A percentile compares a stretch with the other conserved stretches of the same genome.
Evolutionary conservation across 2,888 invertebrate genomes (phyloP).

Genomic region (Amphipoea lucens): DNA sequence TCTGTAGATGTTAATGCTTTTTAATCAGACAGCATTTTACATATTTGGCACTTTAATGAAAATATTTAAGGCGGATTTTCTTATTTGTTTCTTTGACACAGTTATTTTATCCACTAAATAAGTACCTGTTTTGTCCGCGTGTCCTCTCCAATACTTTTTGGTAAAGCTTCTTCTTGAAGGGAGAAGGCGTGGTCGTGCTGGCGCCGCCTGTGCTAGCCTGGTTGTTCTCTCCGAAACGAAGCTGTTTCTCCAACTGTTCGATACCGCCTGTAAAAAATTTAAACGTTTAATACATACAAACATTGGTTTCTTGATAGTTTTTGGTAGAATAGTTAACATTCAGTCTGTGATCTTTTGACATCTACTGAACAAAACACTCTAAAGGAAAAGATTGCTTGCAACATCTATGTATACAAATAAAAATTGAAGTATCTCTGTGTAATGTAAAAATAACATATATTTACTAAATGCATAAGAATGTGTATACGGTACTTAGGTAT

Average conservation of each 20-base stretch:
- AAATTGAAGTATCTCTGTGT: too few relatives aligned
- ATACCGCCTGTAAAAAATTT: slow-evolving; percentile 91
- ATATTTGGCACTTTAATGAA: not conserved
- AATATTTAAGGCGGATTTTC: not conserved
- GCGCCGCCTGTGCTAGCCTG: slow-evolving; percentile 83
- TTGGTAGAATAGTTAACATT: too few relatives aligned
- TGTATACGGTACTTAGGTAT: too few relatives aligned
- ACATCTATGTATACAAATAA: too few relatives aligned
- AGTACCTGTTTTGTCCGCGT: slow-evolving; percentile 82
- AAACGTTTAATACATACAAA: not conserved
- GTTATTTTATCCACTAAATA: not conserved
- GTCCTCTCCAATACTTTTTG: slow-evolving; percentile 92
- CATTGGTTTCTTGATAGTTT: not conserved
- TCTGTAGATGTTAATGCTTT: slow-evolving; percentile 8
- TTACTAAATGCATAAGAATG: too few relatives aligned
- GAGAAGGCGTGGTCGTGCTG: slow-evolving; percentile 89
- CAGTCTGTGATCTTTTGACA: not conserved
- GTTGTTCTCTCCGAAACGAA: slow-evolving; percentile 85
- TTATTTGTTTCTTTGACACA: not conserved
- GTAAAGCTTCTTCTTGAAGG: slow-evolving; percentile 94
- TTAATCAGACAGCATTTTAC: not conserved
- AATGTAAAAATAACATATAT: too few relatives aligned
- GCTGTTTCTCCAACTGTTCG: slow-evolving; percentile 95
- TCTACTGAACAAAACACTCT: not conserved
- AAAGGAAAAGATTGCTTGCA: not conserved